These are phyloP conservation scores for Drosophila sp. DNA, from an alignment of 1,140 invertebrate species.

Conservation along the genomic window DNA sequence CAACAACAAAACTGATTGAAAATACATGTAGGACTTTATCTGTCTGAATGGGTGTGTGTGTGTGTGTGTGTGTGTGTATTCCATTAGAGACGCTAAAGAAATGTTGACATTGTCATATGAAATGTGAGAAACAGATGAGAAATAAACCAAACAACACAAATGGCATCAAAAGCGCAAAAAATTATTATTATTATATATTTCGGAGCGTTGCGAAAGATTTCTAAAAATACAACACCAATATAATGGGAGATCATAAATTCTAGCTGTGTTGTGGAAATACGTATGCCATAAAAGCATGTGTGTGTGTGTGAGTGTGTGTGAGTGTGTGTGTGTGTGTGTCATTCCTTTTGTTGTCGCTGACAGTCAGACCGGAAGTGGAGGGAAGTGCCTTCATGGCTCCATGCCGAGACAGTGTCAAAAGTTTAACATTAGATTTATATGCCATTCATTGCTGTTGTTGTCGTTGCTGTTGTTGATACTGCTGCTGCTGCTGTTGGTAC, in stretches of 20 bases:
- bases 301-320: constrained; percentile 30
- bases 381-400: constrained; percentile 58
- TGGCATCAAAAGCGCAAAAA: constrained; percentile 55
- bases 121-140: constrained; percentile 56
- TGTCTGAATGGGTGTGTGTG: constrained; percentile 21
- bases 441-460: constrained; percentile 49
- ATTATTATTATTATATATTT: constrained; percentile 69
- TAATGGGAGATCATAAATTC: constrained; percentile 68
- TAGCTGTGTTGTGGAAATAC: constrained; percentile 19
- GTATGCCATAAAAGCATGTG: constrained; percentile 11
- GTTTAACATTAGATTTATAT: constrained; percentile 77
- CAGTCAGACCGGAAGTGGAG: constrained; percentile 64
- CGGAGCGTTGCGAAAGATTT: constrained; percentile 58
- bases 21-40: constrained; percentile 58
- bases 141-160: constrained; percentile 42
- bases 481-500: constrained; percentile 25
- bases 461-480: constrained; percentile 8
- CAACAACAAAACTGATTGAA: constrained; percentile 67
- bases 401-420: constrained; percentile 72
- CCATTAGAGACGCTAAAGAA: constrained; percentile 60
- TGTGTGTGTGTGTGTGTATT: constrained; percentile 30
- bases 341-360: constrained; percentile 67
- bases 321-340: constrained; percentile 39
- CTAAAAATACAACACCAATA: constrained; percentile 49
- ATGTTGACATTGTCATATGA: constrained; percentile 73